Evolutionary conservation across 2,888 invertebrate species (phyloP).

Genomic region (Agrotis clavis): DNA sequence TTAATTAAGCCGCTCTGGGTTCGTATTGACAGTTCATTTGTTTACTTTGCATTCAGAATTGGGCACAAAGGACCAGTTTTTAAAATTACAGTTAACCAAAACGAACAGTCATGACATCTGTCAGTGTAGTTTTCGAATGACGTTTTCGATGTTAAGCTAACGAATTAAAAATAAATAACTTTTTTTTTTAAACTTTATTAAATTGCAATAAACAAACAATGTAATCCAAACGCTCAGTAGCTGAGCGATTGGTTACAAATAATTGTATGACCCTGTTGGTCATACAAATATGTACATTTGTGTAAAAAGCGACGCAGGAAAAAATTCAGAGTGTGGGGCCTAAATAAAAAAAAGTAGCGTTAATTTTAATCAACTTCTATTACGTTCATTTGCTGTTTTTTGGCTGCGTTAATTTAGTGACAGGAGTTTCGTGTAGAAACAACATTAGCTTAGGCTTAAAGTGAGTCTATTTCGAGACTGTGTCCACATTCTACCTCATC

Average conservation of each 20-base stretch:
- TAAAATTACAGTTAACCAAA: slow-evolving; percentile 4
- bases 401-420: background rate
- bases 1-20: slow-evolving; percentile 36
- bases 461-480: background rate
- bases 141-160: slow-evolving; percentile 7
- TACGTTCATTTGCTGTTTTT: background rate
- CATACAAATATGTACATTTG: too few relatives aligned
- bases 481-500: background rate
- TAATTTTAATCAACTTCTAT: background rate
- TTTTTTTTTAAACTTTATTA: too few relatives aligned
- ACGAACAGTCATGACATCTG: slow-evolving; percentile 4
- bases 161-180: slow-evolving; percentile 16
- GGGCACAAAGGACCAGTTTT: slow-evolving; percentile 10
- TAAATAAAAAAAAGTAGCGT: too few relatives aligned
- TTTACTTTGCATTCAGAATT: slow-evolving; percentile 35
- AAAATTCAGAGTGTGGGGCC: too few relatives aligned
- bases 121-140: slow-evolving; percentile 2
- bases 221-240: too few relatives aligned
- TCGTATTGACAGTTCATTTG: slow-evolving; percentile 34
- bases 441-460: slow-evolving; percentile 17
- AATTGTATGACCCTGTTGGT: too few relatives aligned
- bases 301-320: too few relatives aligned
- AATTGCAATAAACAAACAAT: too few relatives aligned
- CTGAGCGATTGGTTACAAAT: too few relatives aligned
- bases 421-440: background rate